A percentile compares a stretch with the other conserved stretches of the same genome.
phyloP scores from a whole-genome alignment of 2,113 vertebrate species.

The Cyanoliseus patagonus region DNA sequence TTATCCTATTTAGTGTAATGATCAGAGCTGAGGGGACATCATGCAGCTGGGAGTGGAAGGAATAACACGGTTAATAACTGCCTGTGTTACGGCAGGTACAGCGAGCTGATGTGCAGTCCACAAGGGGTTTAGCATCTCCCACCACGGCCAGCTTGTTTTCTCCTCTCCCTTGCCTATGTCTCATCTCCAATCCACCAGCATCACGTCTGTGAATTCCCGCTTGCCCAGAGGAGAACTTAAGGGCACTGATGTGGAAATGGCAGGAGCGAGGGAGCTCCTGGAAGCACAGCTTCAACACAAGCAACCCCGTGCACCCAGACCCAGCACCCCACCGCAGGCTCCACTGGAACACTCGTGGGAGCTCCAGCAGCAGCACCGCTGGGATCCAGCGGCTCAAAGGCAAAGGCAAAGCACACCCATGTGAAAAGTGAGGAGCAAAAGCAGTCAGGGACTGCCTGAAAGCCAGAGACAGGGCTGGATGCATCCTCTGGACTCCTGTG shows the following conservation, averaged over 20 bases:
- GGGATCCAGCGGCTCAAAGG: neutral
- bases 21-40: neutral
- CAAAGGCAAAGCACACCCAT: accelerated
- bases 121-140: accelerated
- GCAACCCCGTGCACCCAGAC: accelerated
- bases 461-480: neutral
- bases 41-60: neutral
- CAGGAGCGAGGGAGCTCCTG: neutral
- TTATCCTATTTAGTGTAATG: neutral
- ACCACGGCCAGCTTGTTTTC: accelerated
- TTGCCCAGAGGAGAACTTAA: neutral
- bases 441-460: neutral
- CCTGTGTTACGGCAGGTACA: neutral
- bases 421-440: neutral
- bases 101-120: neutral
- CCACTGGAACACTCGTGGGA: accelerated
- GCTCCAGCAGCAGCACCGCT: accelerated
- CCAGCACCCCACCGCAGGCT: neutral
- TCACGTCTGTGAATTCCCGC: accelerated
- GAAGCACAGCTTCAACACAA: neutral
- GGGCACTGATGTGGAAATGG: accelerated
- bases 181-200: neutral
- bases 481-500: accelerated
- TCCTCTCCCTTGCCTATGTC: neutral
- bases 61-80: neutral